Evolutionary conservation across 1,140 invertebrate genomes (phyloP).

Genomic region (Brachionus angularis): DNA sequence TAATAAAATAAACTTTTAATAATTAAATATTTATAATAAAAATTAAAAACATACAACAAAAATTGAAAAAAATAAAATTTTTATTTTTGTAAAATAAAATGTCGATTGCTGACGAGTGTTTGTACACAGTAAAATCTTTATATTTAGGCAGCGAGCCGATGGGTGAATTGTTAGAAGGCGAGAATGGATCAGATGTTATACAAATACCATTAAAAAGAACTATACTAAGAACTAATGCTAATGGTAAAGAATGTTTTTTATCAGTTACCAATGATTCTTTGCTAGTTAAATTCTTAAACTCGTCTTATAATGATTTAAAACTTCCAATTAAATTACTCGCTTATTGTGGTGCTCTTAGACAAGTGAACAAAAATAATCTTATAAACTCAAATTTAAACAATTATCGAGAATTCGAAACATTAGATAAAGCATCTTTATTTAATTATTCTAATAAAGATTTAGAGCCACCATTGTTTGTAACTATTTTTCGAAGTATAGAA

Average conservation of each 20-base stretch:
- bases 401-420: conserved; percentile 39
- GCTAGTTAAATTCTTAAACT: neutral
- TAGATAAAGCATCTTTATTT: conserved; percentile 14
- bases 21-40: too few species aligned
- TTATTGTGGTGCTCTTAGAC: conserved; percentile 15
- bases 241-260: conserved; percentile 12
- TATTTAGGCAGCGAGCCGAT: conserved; percentile 40
- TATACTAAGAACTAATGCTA: conserved; percentile 7
- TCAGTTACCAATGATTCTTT: neutral
- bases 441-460: neutral
- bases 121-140: neutral
- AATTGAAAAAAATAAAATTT: too few species aligned
- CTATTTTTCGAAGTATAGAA: conserved; percentile 28
- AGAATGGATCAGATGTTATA: conserved; percentile 36
- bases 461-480: conserved; percentile 29
- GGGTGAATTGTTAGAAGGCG: conserved; percentile 30
- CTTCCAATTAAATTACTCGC: neutral
- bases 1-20: too few species aligned
- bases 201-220: conserved; percentile 34
- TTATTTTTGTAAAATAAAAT: conserved; percentile 17
- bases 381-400: too few species aligned
- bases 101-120: conserved; percentile 17
- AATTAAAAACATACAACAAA: too few species aligned
- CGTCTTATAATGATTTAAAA: neutral
- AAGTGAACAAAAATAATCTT: neutral